Conservation (phyloP, 2,113 vertebrate species). For the Oceanites oceanicus region DNA sequence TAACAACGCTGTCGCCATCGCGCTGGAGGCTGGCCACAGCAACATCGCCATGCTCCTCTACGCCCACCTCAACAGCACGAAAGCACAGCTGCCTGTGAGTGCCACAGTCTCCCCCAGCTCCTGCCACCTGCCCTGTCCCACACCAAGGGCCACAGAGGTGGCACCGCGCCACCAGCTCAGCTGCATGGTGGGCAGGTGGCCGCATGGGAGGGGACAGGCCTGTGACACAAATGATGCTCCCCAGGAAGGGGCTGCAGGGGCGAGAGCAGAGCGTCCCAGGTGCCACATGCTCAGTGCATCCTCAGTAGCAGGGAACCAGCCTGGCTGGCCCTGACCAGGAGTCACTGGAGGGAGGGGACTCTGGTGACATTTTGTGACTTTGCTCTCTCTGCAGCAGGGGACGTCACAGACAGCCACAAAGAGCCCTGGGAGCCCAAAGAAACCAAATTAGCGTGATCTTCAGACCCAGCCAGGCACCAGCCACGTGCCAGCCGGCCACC, state of each 20-base stretch:
- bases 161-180: rapidly evolving
- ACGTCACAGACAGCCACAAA: neutral
- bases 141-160: rapidly evolving
- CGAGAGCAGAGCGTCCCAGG: neutral
- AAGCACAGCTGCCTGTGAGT: slow-evolving; percentile 75
- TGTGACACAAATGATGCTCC: neutral
- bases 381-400: slow-evolving; percentile 13
- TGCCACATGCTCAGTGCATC: rapidly evolving
- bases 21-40: slow-evolving; percentile 88
- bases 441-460: neutral
- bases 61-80: slow-evolving; percentile 79
- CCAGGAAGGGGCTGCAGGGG: neutral
- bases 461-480: neutral
- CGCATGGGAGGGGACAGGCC: neutral
- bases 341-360: neutral
- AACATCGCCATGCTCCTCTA: slow-evolving; percentile 90
- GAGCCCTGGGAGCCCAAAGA: slow-evolving; percentile 3
- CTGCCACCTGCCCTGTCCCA: neutral
- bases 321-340: neutral
- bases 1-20: slow-evolving; percentile 89
- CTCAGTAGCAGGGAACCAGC: neutral
- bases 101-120: neutral
- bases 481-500: neutral
- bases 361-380: neutral
- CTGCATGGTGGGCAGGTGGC: neutral